Conservation (phyloP, 2,888 invertebrate genomes). For the Dryococelus australis region DNA sequence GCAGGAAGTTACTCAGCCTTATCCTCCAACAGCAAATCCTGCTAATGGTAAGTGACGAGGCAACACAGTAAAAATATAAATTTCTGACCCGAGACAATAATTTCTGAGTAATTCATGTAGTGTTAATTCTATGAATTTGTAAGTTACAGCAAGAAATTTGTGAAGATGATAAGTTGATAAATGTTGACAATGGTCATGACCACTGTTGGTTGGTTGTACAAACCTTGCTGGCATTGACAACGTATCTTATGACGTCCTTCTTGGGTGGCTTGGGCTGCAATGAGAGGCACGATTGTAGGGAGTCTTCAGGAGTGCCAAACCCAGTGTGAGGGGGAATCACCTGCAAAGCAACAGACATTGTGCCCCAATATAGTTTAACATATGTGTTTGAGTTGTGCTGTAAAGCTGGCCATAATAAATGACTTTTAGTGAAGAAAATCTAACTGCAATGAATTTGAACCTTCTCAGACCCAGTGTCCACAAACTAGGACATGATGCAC, state of each 20-base stretch:
- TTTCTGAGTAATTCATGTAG: no score
- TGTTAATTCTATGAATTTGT: no score
- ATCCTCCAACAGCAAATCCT: no score
- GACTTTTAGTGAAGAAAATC: not conserved
- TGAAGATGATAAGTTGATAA: no score
- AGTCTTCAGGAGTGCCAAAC: conserved; percentile 80
- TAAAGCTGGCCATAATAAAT: not conserved
- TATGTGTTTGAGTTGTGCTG: not conserved
- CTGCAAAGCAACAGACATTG: conserved; percentile 29
- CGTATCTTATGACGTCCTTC: conserved; percentile 77
- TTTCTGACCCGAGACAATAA: no score
- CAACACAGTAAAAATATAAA: no score
- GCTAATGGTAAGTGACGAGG: no score
- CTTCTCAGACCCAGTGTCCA: no score
- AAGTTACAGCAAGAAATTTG: no score
- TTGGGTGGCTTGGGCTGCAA: conserved; percentile 75
- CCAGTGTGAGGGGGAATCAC: conserved; percentile 73
- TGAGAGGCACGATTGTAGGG: conserved; percentile 74
- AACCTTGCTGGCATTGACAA: conserved; percentile 73
- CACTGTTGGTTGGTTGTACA: conserved; percentile 35
- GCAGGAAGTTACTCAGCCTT: no score
- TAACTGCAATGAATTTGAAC: not conserved
- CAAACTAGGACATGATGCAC: no score
- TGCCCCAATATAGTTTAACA: not conserved
- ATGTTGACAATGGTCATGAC: not conserved